Percentiles rank a stretch among this genome's conserved stretches.
Evolutionary conservation across 2,113 vertebrate species (phyloP).

Genomic region (Galbula dea): DNA sequence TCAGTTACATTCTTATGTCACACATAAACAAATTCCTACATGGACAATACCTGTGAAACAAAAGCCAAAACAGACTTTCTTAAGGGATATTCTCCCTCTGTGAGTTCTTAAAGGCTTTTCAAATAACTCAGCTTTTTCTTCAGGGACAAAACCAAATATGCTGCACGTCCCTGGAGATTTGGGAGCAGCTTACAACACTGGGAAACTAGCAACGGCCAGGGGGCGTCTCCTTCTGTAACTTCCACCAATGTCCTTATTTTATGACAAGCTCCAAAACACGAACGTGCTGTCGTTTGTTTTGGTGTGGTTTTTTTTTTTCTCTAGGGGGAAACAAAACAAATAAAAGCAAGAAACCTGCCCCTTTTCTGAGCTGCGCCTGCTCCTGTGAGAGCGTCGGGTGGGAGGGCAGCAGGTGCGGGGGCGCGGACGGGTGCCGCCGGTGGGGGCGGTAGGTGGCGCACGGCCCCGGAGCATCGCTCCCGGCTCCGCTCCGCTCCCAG

Average conservation of each 20-base stretch:
- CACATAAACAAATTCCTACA: not conserved
- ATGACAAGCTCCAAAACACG: not conserved
- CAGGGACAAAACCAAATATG: not conserved
- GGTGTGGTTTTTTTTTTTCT: too few species aligned
- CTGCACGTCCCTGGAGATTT: not conserved
- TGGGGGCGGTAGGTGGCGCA: not conserved
- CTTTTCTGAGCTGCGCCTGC: not conserved
- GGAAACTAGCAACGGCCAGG: not conserved
- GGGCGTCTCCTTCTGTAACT: too few species aligned
- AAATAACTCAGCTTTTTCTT: not conserved
- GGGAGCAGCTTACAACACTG: not conserved
- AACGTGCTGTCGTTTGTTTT: not conserved
- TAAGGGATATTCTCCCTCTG: not conserved
- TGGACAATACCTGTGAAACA: not conserved
- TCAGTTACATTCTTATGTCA: not conserved
- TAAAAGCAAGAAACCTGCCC: not conserved
- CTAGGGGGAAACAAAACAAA: not conserved
- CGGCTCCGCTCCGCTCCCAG: not conserved
- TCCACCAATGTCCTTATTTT: not conserved
- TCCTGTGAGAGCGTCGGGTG: fast-evolving
- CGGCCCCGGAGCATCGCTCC: not conserved
- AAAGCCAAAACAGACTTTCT: not conserved
- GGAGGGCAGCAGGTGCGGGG: not conserved
- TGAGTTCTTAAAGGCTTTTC: not conserved
- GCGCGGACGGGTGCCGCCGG: too few species aligned